Evolutionary conservation across 2,797 vertebrate genomes (phyloP).

Genomic region (Acipenser oxyrinchus): DNA sequence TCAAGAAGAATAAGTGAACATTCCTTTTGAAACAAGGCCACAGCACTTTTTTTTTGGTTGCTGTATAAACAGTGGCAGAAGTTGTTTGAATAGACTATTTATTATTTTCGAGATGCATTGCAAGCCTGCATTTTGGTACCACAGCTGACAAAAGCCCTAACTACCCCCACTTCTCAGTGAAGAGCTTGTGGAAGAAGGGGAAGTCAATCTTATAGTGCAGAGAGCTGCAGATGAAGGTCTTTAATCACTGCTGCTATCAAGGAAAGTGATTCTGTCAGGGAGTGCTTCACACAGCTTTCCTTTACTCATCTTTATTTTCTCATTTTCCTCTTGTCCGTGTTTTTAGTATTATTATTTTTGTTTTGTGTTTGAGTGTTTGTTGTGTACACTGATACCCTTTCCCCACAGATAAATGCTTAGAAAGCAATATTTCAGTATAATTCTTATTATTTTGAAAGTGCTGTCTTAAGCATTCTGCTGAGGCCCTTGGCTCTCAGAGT

Average conservation of each 20-base stretch:
- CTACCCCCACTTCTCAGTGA: neutral
- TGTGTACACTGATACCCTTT: too few species aligned
- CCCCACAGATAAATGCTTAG: too few species aligned
- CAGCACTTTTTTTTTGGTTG: too few species aligned
- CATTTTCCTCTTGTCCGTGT: neutral
- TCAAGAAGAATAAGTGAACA: too few species aligned
- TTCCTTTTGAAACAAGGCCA: too few species aligned
- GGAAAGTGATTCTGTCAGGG: constrained; percentile 2
- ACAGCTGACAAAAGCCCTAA: constrained; percentile 1
- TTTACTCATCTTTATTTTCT: neutral
- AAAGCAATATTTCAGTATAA: too few species aligned
- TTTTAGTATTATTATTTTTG: too few species aligned
- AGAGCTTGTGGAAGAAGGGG: neutral
- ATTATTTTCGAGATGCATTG: constrained; percentile 4
- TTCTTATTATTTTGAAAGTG: too few species aligned
- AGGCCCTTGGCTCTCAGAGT: neutral
- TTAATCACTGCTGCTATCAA: neutral
- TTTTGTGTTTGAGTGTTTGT: too few species aligned
- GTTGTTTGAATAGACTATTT: neutral
- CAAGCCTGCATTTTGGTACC: neutral
- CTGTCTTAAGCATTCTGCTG: too few species aligned
- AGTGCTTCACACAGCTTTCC: neutral
- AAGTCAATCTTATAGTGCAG: neutral
- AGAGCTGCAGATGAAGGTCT: neutral
- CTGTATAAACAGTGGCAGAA: neutral